These are phyloP conservation scores for Sipha maydis DNA, from an alignment of 2,888 invertebrate species.

Conservation along the genomic window DNA sequence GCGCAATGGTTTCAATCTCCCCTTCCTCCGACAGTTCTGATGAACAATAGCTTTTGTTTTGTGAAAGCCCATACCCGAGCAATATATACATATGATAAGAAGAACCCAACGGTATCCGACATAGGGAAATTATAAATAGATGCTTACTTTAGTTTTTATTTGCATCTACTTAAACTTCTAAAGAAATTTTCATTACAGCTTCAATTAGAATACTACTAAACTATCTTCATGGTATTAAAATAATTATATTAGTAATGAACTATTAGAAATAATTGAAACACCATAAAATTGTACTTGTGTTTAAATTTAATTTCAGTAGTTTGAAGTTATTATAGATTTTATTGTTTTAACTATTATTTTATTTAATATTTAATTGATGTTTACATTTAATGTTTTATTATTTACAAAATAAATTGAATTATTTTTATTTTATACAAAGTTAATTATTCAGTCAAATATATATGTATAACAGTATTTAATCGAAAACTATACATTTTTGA, in stretches of 20 bases:
- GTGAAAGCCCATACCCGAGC: constrained; percentile 1
- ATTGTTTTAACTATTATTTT: no score
- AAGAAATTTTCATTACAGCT: not conserved
- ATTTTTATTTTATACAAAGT: not conserved
- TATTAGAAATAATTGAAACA: not conserved
- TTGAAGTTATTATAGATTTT: no score
- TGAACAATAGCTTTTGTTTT: constrained; percentile 59
- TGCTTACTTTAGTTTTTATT: constrained; percentile 10
- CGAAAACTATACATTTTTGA: not conserved
- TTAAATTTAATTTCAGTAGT: no score
- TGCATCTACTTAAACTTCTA: not conserved
- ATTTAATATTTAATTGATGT: no score
- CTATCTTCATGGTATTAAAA: not conserved
- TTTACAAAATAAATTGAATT: not conserved
- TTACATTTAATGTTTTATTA: no score
- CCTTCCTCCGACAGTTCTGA: not conserved
- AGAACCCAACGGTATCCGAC: constrained; percentile 17
- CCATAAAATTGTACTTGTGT: no score
- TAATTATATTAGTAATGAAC: not conserved
- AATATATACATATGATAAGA: constrained; percentile 38
- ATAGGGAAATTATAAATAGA: not conserved
- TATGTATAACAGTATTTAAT: not conserved
- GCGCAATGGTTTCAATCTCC: constrained; percentile 49
- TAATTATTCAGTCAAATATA: not conserved
- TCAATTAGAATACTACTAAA: not conserved